Conservation (phyloP, 1,140 invertebrate species). For the Neotoxoptera formosana region DNA sequence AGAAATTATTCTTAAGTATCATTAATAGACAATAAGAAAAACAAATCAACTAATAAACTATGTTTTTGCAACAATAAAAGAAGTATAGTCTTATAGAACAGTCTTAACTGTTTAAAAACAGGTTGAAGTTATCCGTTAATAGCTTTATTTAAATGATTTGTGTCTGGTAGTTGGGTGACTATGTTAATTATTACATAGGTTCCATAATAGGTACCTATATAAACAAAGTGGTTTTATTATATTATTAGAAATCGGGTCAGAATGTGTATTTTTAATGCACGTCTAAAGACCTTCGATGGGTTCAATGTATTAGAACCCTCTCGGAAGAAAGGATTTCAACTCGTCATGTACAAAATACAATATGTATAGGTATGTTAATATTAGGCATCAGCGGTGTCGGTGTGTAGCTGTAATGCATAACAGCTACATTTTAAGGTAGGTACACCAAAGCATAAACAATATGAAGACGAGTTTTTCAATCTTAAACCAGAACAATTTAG, state of each 20-base stretch:
- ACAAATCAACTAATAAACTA: neutral
- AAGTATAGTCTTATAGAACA: neutral
- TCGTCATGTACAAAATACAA: neutral
- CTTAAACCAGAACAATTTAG: neutral
- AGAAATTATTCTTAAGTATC: neutral
- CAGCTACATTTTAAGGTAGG: neutral
- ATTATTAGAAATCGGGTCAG: neutral
- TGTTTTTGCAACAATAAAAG: neutral
- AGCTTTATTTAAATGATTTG: neutral
- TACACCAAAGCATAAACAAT: neutral
- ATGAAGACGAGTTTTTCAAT: neutral
- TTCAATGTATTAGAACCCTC: neutral
- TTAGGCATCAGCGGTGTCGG: too few species aligned
- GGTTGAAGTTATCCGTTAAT: neutral
- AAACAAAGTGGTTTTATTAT: neutral
- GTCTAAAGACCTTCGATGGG: neutral
- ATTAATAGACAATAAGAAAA: neutral
- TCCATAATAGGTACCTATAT: neutral
- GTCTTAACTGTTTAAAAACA: neutral
- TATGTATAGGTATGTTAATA: neutral
- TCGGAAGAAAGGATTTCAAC: neutral
- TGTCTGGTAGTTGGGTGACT: neutral
- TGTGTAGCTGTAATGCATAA: neutral
- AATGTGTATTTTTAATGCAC: neutral
- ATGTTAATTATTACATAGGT: neutral